Percentiles rank a stretch among this genome's conserved stretches.
These are phyloP conservation scores for Chrysolina americana DNA, from an alignment of 2,888 invertebrate species.

Conservation along the genomic window DNA sequence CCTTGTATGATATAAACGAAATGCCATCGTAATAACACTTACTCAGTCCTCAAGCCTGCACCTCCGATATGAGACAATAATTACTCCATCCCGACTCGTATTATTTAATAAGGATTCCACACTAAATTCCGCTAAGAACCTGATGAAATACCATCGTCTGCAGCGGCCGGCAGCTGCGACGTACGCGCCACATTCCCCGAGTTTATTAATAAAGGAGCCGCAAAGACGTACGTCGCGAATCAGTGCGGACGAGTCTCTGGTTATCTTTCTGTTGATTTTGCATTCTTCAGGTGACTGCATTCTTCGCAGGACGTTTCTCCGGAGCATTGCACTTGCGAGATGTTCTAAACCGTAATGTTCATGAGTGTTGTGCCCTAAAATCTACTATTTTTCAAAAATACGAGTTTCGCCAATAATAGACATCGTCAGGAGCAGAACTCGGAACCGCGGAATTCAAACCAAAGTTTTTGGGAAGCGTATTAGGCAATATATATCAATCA, in stretches of 20 bases:
- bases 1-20: background rate
- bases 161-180: conserved; percentile 38
- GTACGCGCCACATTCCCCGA: conserved; percentile 48
- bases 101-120: conserved; percentile 12
- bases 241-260: conserved; percentile 53
- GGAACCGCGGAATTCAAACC: too few species aligned
- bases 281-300: conserved; percentile 65
- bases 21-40: background rate
- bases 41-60: background rate
- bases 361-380: too few species aligned
- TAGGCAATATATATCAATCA: too few species aligned
- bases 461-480: too few species aligned
- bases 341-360: too few species aligned
- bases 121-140: conserved; percentile 14
- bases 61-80: background rate
- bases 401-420: too few species aligned
- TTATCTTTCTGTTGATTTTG: conserved; percentile 65
- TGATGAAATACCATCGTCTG: conserved; percentile 29
- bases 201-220: conserved; percentile 50
- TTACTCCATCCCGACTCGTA: background rate
- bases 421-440: too few species aligned
- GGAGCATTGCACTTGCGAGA: conserved; percentile 62
- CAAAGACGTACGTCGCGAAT: conserved; percentile 47
- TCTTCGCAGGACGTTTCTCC: conserved; percentile 63
- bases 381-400: too few species aligned